These are phyloP conservation scores for Leptopilina clavipes DNA, from an alignment of 1,140 invertebrate species.

Conservation along the genomic window DNA sequence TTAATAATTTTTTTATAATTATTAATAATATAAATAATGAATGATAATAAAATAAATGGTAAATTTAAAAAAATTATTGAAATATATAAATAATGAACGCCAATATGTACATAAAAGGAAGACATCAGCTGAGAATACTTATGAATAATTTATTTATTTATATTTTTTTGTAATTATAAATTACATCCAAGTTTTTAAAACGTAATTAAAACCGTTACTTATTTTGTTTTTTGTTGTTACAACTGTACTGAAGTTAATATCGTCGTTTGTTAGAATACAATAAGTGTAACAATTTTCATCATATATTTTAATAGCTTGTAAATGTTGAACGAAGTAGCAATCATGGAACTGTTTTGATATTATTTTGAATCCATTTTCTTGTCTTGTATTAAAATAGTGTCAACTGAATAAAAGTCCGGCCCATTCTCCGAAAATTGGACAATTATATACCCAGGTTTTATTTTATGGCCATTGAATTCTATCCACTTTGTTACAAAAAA, in stretches of 20 bases:
- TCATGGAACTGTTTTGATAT: not conserved
- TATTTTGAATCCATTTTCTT: not conserved
- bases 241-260: not conserved
- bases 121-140: too few relatives aligned
- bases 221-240: not conserved
- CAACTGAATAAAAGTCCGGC: not conserved
- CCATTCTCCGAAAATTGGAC: not conserved
- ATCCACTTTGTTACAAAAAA: not conserved
- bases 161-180: too few relatives aligned
- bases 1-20: too few relatives aligned
- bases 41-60: too few relatives aligned
- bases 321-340: not conserved
- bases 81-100: too few relatives aligned
- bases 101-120: too few relatives aligned
- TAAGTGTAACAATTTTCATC: not conserved
- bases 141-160: too few relatives aligned
- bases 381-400: not conserved
- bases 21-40: too few relatives aligned
- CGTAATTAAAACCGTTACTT: not conserved
- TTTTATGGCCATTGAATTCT: not conserved
- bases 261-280: not conserved
- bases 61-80: too few relatives aligned
- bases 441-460: not conserved
- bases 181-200: constrained; percentile 1
- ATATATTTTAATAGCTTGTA: not conserved